These are phyloP conservation scores for Pogonus chalceus DNA, from an alignment of 1,140 invertebrate species.

Conservation along the genomic window DNA sequence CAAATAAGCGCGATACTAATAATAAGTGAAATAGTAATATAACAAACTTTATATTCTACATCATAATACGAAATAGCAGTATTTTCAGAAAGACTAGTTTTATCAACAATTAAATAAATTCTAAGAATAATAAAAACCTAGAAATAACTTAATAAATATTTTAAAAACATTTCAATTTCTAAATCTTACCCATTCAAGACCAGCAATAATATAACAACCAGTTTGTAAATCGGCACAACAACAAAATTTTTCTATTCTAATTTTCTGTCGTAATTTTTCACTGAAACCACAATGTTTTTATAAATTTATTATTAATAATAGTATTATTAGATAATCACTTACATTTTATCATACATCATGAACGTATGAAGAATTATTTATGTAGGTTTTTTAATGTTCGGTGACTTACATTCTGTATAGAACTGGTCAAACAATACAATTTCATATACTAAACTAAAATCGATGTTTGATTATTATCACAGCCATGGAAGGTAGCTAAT, in stretches of 20 bases:
- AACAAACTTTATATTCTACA: not conserved
- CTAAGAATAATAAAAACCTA: not conserved
- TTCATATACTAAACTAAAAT: not conserved
- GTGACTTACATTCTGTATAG: not conserved
- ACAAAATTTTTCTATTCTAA: not conserved
- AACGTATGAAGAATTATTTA: too few species aligned
- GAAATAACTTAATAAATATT: not conserved
- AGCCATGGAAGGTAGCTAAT: not conserved
- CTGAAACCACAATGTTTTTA: not conserved
- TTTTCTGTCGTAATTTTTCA: not conserved
- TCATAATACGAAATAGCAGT: not conserved
- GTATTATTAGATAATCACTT: not conserved
- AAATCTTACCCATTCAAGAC: not conserved
- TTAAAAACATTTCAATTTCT: not conserved
- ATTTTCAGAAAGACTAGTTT: not conserved
- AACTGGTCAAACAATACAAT: not conserved
- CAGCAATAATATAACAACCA: not conserved
- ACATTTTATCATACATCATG: not conserved
- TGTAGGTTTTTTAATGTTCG: too few species aligned
- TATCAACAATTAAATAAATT: not conserved
- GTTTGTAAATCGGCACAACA: not conserved
- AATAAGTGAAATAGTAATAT: not conserved
- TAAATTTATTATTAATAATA: not conserved
- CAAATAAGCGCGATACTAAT: not conserved
- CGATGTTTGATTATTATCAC: not conserved